phyloP scores from a whole-genome alignment of 1,140 invertebrate genomes.

The Drosophila athabasca region DNA sequence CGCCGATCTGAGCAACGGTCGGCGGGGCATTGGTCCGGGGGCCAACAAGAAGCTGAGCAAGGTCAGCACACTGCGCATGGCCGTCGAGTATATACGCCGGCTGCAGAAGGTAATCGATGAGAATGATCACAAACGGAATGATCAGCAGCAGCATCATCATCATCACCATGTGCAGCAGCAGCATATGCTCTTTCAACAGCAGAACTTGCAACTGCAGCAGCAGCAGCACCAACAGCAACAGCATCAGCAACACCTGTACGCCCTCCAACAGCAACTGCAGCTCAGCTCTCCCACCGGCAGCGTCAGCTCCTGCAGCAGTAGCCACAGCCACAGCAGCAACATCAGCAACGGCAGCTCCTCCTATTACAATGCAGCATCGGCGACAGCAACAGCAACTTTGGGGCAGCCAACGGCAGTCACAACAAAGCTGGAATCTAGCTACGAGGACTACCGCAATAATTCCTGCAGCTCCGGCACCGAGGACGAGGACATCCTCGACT shows the following conservation, averaged over 20 bases:
- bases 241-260: conserved; percentile 57
- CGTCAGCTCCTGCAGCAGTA: conserved; percentile 50
- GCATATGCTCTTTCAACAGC: conserved; percentile 48
- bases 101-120: conserved; percentile 90
- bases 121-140: conserved; percentile 40
- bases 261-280: conserved; percentile 57
- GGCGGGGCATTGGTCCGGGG: conserved; percentile 85
- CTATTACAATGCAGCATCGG: conserved; percentile 21
- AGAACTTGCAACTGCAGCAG: conserved; percentile 55
- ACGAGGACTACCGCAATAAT: conserved; percentile 73
- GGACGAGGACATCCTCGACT: conserved; percentile 95
- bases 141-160: conserved; percentile 34
- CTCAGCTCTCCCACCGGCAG: conserved; percentile 48
- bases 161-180: conserved; percentile 27
- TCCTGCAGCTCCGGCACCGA: conserved; percentile 85
- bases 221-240: conserved; percentile 30
- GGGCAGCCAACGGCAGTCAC: conserved; percentile 10
- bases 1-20: conserved; percentile 87
- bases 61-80: conserved; percentile 96
- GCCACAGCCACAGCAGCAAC: conserved; percentile 34
- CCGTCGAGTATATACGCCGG: conserved; percentile 96
- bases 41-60: conserved; percentile 95
- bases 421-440: conserved; percentile 52
- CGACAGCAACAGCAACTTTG: conserved; percentile 21
- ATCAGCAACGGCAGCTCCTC: conserved; percentile 17